Evolutionary conservation across 1,140 invertebrate species (phyloP), one percentile per base, ranked within the genome.

Genomic region (Sarcophaga bullata): DNA sequence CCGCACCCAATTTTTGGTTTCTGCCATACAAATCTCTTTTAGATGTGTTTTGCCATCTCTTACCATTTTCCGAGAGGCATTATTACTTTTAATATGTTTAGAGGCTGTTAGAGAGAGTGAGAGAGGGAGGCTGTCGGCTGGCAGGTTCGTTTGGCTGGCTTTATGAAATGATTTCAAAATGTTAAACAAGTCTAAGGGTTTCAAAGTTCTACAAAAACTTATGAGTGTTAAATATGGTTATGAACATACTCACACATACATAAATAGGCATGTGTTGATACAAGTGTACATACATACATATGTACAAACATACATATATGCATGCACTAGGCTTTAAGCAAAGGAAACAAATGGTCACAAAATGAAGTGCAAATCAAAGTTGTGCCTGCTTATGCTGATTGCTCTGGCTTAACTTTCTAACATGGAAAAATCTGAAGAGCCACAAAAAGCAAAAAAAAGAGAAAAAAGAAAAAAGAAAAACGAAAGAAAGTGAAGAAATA

Each of bases 331-430:
- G 4, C n/a, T 50, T 50, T 78, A n/a, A 19, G n/a, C 19, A 19
- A 68, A 68, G 48, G 19, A 50, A 78, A 78, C 75, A 50, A 78
- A 78, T 78, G 48, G 48, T 78, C 75, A 78, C 75, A 78, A 78
- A 78, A 78, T 78, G 75, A 78, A 78, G 75, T 78, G 48, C 75
- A 78, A 78, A 78, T 78, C 75, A 78, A 78, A 78, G 75, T 78
- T 58, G 50, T 78, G 75, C 75, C 58, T 78, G 48, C 75, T 78
- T 50, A 78, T 78, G 49, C 19, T 78, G 75, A 78, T 78, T 78
- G 75, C 48, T 78, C 50, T 78, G 48, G 75, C 15, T 50, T 78
- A 48, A 50, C 73, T 73, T 19, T 8, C 7, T 62, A 15, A 62
- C 7, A 62, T n/a, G 9, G 19, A 62, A 62, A 62, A 62, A 62